These are phyloP conservation scores for Neoarius graeffei DNA, from an alignment of 2,113 vertebrate genomes.

Conservation along the genomic window DNA sequence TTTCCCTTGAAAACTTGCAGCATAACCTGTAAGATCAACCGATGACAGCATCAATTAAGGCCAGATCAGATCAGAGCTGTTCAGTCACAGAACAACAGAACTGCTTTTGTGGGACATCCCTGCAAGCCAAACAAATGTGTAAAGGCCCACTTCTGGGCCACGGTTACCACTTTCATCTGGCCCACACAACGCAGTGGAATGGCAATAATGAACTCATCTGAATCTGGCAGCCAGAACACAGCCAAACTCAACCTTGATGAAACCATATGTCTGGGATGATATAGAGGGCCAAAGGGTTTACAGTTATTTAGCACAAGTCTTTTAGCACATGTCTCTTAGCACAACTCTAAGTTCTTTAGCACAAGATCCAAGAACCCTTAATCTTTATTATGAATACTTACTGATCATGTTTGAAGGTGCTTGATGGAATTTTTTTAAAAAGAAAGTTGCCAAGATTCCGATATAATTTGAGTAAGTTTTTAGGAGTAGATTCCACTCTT, in stretches of 20 bases:
- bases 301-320: no score
- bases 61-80: not conserved
- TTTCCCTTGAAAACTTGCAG: not conserved
- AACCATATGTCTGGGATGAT: conserved; percentile 22
- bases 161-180: not conserved
- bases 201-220: conserved; percentile 2
- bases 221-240: conserved; percentile 14
- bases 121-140: conserved; percentile 8
- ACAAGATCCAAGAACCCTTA: no score
- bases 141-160: not conserved
- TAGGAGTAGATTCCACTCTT: no score
- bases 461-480: no score
- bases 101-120: not conserved
- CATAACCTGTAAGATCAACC: not conserved
- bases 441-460: no score
- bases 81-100: not conserved
- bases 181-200: conserved; percentile 14
- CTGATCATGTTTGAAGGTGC: no score
- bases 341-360: no score
- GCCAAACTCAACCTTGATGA: not conserved
- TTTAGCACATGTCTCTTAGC: no score
- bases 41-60: not conserved
- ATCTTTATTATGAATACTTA: no score
- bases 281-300: not conserved
- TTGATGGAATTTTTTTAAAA: no score